Conservation (phyloP, 2,888 invertebrate species). For the Plutella xylostella region DNA sequence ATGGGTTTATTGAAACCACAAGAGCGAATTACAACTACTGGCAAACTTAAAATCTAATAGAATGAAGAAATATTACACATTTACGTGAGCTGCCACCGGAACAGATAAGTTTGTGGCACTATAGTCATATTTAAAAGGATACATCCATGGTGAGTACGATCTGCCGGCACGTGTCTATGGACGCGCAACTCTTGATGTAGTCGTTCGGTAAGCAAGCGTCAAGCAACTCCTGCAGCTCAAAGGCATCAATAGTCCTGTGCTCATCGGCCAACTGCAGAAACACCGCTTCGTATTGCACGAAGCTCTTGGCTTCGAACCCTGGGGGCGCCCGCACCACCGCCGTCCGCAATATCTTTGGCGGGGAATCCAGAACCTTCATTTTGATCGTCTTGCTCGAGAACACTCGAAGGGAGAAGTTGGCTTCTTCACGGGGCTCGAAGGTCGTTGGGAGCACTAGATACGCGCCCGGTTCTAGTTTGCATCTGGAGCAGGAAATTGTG, state of each 20-base stretch:
- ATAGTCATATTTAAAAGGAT: too few species aligned
- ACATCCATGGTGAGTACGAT: slow-evolving; percentile 90
- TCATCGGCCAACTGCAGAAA: slow-evolving; percentile 92
- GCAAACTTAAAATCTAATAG: too few species aligned
- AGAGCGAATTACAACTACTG: too few species aligned
- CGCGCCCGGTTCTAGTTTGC: slow-evolving; percentile 82
- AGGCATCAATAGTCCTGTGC: slow-evolving; percentile 89
- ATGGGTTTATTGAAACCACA: too few species aligned
- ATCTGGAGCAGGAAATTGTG: slow-evolving; percentile 59
- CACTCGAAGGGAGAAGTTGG: slow-evolving; percentile 86
- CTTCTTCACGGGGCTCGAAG: slow-evolving; percentile 91
- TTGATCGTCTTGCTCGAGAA: slow-evolving; percentile 82
- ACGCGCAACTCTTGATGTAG: slow-evolving; percentile 94
- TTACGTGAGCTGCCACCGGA: too few species aligned
- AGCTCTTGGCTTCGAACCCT: slow-evolving; percentile 76
- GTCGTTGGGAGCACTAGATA: slow-evolving; percentile 91
- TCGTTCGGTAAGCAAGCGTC: slow-evolving; percentile 94
- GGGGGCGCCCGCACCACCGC: slow-evolving; percentile 83
- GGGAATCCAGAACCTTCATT: slow-evolving; percentile 77
- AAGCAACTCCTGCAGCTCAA: slow-evolving; percentile 89
- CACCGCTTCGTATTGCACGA: slow-evolving; percentile 89
- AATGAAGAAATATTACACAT: too few species aligned
- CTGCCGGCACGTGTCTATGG: slow-evolving; percentile 91
- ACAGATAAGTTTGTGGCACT: too few species aligned
- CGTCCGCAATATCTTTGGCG: slow-evolving; percentile 77